Conservation (phyloP, 2,113 vertebrate genomes). For the Lanius ludovicianus region DNA sequence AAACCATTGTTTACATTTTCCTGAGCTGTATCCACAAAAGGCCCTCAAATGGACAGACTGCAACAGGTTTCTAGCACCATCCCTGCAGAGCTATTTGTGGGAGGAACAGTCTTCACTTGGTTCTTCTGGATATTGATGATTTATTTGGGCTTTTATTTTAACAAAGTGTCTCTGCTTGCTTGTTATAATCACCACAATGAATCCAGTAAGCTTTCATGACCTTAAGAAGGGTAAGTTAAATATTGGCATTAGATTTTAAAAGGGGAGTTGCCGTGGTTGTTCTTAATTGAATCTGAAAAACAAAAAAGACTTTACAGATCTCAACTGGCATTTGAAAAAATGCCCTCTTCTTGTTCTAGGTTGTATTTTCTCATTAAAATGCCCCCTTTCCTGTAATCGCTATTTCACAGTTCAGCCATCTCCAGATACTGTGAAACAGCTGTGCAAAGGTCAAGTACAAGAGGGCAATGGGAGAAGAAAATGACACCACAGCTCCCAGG, state of each 20-base stretch:
- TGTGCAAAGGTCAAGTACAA: constrained; percentile 61
- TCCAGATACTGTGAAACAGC: constrained; percentile 55
- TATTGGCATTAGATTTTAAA: neutral
- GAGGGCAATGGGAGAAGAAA: constrained; percentile 48
- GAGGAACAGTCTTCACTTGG: neutral
- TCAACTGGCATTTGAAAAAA: constrained; percentile 48
- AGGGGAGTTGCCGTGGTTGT: neutral
- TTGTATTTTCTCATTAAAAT: constrained; percentile 60
- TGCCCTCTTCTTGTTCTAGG: constrained; percentile 15
- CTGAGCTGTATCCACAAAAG: neutral
- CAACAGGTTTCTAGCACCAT: neutral
- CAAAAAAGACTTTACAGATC: constrained; percentile 14
- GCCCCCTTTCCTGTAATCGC: constrained; percentile 24
- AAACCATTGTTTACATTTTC: neutral
- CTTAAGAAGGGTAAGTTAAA: constrained; percentile 5
- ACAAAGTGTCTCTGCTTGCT: neutral
- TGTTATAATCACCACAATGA: neutral
- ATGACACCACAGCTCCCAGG: constrained; percentile 11
- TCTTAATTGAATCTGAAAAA: constrained; percentile 46
- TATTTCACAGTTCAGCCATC: constrained; percentile 58
- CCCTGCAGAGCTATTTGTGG: neutral
- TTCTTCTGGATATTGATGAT: neutral
- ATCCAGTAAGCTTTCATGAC: neutral
- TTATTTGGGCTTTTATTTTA: neutral
- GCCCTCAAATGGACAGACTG: neutral